These are phyloP conservation scores for Manis pentadactyla DNA, from an alignment of 2,797 vertebrate genomes.

Conservation along the genomic window DNA sequence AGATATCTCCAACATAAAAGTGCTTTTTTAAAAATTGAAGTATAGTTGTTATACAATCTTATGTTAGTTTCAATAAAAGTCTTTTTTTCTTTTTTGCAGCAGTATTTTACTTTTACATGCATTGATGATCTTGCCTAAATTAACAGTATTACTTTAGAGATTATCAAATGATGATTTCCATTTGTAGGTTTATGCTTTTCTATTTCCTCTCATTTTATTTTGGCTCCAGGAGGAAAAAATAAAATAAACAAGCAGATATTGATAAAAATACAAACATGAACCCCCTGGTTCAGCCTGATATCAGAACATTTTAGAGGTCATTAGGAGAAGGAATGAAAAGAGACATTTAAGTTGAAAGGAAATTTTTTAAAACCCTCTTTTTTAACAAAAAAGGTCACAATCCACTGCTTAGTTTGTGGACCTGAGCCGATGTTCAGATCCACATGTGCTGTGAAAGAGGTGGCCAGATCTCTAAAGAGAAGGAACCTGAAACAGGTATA, in stretches of 20 bases:
- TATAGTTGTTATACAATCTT: no score
- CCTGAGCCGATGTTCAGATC: not conserved
- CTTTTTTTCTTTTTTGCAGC: not conserved
- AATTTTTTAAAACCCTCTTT: no score
- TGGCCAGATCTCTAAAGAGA: not conserved
- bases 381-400: not conserved
- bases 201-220: constrained; percentile 24
- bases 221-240: not conserved
- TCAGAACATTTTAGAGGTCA: not conserved
- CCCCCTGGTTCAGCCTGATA: not conserved
- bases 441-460: no score
- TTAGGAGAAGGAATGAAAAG: not conserved
- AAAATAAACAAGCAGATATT: no score
- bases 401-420: not conserved
- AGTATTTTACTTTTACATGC: not conserved
- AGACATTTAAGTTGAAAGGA: not conserved
- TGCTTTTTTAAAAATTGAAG: no score
- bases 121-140: not conserved
- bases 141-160: not conserved
- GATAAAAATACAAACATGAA: not conserved
- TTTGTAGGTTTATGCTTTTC: not conserved
- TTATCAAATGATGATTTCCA: not conserved
- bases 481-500: not conserved
- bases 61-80: no score
- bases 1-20: not conserved